These are phyloP conservation scores for Leptodactylus fuscus DNA, from an alignment of 2,113 vertebrate genomes.

Conservation along the genomic window DNA sequence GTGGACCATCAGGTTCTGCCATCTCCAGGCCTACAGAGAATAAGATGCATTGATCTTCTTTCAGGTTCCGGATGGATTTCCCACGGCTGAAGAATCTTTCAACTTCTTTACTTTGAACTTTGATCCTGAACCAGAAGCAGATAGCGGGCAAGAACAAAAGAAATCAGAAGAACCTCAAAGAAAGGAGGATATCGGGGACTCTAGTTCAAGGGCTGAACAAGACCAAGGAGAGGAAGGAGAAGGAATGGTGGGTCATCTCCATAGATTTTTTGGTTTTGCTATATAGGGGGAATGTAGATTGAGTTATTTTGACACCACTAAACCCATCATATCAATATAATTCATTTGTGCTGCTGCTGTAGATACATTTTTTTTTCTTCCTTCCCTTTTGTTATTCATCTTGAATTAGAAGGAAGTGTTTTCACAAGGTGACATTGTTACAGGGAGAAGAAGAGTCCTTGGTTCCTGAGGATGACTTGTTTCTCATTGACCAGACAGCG, in stretches of 20 bases:
- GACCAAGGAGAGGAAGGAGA: slow-evolving; percentile 67
- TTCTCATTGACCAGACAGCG: slow-evolving; percentile 73
- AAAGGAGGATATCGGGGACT: slow-evolving; percentile 70
- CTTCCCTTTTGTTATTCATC: not conserved
- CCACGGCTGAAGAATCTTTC: slow-evolving; percentile 86
- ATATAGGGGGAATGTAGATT: too few relatives aligned
- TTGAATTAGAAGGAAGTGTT: not conserved
- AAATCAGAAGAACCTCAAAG: slow-evolving; percentile 58
- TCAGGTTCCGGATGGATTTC: slow-evolving; percentile 75
- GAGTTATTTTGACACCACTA: too few relatives aligned
- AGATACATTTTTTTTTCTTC: not conserved
- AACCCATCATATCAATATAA: too few relatives aligned
- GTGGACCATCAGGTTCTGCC: too few relatives aligned
- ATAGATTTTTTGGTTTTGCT: not conserved
- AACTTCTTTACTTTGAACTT: slow-evolving; percentile 94
- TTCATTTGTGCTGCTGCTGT: too few relatives aligned
- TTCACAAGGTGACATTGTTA: not conserved
- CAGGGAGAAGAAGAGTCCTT: slow-evolving; percentile 82
- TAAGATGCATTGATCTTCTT: not conserved
- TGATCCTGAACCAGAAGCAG: slow-evolving; percentile 77
- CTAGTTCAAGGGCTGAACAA: slow-evolving; percentile 52
- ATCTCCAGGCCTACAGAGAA: not conserved
- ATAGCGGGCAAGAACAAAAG: slow-evolving; percentile 59
- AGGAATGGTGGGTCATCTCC: slow-evolving; percentile 51
- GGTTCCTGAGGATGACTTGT: slow-evolving; percentile 76